Evolutionary conservation across 92 coral and sea anemone species (phyloP).

Genomic region (Diadumene lineata): DNA sequence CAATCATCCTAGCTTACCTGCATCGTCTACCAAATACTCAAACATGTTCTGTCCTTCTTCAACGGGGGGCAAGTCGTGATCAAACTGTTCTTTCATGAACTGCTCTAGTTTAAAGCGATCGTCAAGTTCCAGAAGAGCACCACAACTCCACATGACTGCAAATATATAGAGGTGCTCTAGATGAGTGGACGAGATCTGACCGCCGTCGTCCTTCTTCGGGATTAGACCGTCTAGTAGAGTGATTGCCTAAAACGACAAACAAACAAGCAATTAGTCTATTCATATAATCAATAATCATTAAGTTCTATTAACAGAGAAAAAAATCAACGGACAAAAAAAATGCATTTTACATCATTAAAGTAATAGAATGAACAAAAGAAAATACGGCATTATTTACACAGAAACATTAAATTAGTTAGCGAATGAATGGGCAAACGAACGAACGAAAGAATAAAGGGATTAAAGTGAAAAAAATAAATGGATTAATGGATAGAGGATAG

Average conservation of each 20-base stretch:
- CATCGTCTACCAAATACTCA: conserved; percentile 74
- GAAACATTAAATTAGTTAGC: background rate
- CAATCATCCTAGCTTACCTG: conserved; percentile 48
- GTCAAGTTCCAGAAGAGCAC: conserved; percentile 80
- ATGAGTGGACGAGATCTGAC: conserved; percentile 59
- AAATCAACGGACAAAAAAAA: no score
- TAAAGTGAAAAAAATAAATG: background rate
- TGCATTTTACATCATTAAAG: no score
- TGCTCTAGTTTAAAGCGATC: conserved; percentile 86
- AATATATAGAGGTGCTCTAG: conserved; percentile 72
- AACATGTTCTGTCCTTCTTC: conserved; percentile 69
- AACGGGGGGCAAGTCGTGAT: conserved; percentile 60
- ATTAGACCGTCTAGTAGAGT: conserved; percentile 78
- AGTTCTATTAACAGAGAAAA: no score
- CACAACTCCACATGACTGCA: conserved; percentile 89
- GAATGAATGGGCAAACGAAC: background rate
- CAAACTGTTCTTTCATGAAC: conserved; percentile 63
- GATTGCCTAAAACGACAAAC: conserved; percentile 71
- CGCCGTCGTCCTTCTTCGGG: conserved; percentile 81
- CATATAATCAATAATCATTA: no score
- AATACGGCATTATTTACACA: no score
- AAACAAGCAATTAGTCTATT: no score
- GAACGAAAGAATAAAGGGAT: background rate
- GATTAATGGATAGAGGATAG: background rate
- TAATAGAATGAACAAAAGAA: background rate